These are phyloP conservation scores for Craniophora ligustri DNA, from an alignment of 2,888 invertebrate genomes.

Conservation along the genomic window DNA sequence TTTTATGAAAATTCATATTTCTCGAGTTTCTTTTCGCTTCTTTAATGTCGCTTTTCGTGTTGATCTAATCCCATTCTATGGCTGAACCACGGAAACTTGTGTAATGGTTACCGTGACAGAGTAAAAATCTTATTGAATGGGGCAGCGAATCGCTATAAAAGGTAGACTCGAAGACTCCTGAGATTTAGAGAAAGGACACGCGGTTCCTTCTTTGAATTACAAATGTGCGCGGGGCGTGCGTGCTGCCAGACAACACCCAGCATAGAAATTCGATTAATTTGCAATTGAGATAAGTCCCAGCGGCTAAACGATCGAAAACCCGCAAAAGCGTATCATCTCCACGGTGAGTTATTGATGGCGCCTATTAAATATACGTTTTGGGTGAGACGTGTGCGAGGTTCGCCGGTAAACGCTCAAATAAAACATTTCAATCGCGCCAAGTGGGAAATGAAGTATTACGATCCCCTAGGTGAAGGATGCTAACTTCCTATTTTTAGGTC, in stretches of 20 bases:
- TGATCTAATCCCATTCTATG: conserved; percentile 73
- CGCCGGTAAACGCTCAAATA: conserved; percentile 77
- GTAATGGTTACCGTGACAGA: conserved; percentile 31
- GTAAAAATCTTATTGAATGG: conserved; percentile 55
- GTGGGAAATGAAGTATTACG: conserved; percentile 82
- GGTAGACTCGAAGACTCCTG: conserved; percentile 59
- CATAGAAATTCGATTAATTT: conserved; percentile 85
- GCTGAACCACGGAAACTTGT: conserved; percentile 76
- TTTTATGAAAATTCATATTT: conserved; percentile 65
- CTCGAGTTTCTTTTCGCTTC: conserved; percentile 76
- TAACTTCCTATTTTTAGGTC: conserved; percentile 65
- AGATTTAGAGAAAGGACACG: conserved; percentile 71
- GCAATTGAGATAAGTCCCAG: conserved; percentile 84
- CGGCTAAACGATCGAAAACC: conserved; percentile 77
- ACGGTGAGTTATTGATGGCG: conserved; percentile 86
- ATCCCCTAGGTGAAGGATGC: conserved; percentile 73
- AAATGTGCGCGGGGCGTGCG: conserved; percentile 72
- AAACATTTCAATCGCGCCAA: conserved; percentile 84
- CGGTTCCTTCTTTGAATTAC: conserved; percentile 77
- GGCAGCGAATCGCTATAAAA: conserved; percentile 60
- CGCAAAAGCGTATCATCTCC: conserved; percentile 83
- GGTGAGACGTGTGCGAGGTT: conserved; percentile 69
- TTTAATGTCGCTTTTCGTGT: conserved; percentile 83
- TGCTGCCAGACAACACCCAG: conserved; percentile 67
- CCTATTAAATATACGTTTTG: conserved; percentile 87